Evolutionary conservation across 1,140 invertebrate species (phyloP), one percentile per base, ranked within the genome.

Genomic region (Zaprionus taronus): DNA sequence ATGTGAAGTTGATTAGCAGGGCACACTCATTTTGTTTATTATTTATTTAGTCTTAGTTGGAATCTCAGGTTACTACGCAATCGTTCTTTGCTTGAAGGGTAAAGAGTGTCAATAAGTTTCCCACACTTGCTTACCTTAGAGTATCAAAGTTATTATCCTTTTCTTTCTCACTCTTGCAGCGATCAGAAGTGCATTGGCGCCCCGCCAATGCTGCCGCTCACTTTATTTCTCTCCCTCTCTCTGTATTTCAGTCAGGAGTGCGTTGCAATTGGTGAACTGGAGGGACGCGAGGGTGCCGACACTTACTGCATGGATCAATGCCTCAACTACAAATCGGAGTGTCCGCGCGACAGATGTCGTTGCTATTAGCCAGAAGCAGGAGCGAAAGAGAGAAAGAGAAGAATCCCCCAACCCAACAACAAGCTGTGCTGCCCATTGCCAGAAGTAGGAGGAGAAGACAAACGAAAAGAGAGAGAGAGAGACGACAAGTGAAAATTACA

Each of bases 251-350:
- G 97, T 38, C 94, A 96, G 83, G 94, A 95, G 31, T 98, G 97
- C 85, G 95, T 96, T 61, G 96, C 96, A 2, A 94, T 97, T 51
- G 96, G 97, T 11, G 96, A 97, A 77, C 92, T 96, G 67, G 95
- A 93, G 80, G 96, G 96, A 14, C 93, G 94, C 62, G 94, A 94
- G 14, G 97, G 96, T 28, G 96, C 96, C 6, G 96, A 96, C 77
- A 95, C 96, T n/a, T 96, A 97, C 82, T 97, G 97, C 85, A 95
- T 96, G 94, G 96, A 97, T 91, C 94, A 96, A 73, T 97, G 97
- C 93, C 94, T 97, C 65, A 95, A 96, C 17, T 96, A 96, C 92
- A 95, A 95, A 14, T 94, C 95, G 3, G 90, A 94, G 51, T 97
- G 97, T 89, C 96, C 96, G 3, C 92, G 93, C 28, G 92, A 96